Percentiles rank a stretch among this genome's conserved stretches.
phyloP scores from a whole-genome alignment of 2,888 invertebrate genomes.

The Portevinia maculata region DNA sequence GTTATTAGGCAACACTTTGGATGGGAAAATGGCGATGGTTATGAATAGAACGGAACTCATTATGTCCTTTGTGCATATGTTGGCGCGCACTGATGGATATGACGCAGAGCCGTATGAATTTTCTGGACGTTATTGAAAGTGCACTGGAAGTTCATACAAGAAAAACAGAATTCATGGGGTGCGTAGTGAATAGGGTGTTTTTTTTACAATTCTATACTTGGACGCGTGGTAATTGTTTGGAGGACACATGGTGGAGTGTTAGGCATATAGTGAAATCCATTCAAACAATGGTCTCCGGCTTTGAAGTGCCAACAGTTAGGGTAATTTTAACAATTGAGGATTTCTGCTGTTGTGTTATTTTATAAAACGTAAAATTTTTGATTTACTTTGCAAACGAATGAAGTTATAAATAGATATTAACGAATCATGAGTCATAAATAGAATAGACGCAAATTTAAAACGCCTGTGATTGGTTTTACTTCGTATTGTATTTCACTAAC shows the following conservation, averaged over 20 bases:
- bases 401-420: constrained; percentile 2
- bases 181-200: constrained; percentile 20
- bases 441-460: background rate
- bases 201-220: constrained; percentile 34
- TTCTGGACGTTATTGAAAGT: constrained; percentile 11
- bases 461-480: too few species aligned
- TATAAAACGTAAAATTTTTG: constrained; percentile 20
- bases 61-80: constrained; percentile 57
- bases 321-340: constrained; percentile 45
- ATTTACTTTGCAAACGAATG: constrained; percentile 38
- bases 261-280: constrained; percentile 25
- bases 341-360: constrained; percentile 11
- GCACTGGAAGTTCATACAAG: background rate
- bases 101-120: constrained; percentile 27
- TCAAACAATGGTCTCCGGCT: constrained; percentile 45
- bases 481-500: too few species aligned
- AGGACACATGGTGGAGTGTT: constrained; percentile 33
- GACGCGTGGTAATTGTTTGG: constrained; percentile 57
- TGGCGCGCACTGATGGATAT: background rate
- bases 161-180: background rate
- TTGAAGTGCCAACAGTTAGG: constrained; percentile 67
- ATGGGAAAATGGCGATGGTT: constrained; percentile 65
- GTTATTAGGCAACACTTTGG: constrained; percentile 73
- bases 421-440: background rate
- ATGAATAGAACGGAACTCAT: constrained; percentile 70